Conservation (phyloP, 2,888 invertebrate species). For the Drosophila monieri region DNA sequence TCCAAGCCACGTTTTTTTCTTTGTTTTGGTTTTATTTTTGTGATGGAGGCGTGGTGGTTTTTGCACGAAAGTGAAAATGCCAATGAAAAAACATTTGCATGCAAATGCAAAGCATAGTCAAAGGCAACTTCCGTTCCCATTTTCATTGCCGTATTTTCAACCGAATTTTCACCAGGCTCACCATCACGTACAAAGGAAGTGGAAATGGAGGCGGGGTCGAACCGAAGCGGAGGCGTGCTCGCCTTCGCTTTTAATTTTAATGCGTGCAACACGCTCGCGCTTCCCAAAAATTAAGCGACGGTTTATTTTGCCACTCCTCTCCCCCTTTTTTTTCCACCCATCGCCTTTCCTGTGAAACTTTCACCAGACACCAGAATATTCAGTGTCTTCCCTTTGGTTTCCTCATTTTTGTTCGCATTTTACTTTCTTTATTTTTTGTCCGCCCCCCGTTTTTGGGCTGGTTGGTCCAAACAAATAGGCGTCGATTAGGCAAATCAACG, state of each 20-base stretch:
- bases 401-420: neutral
- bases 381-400: constrained; percentile 11
- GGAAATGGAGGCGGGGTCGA: constrained; percentile 5
- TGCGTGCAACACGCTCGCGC: constrained; percentile 75
- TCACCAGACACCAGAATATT: constrained; percentile 37
- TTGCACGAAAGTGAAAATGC: constrained; percentile 36
- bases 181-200: constrained; percentile 39
- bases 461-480: constrained; percentile 75
- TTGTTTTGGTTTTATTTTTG: neutral
- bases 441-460: constrained; percentile 16
- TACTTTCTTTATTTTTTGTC: constrained; percentile 1
- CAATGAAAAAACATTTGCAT: constrained; percentile 66
- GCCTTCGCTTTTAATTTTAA: constrained; percentile 75
- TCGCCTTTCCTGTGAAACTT: constrained; percentile 22
- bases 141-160: constrained; percentile 6
- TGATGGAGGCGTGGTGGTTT: constrained; percentile 5
- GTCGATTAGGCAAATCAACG: constrained; percentile 81
- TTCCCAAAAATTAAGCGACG: constrained; percentile 72
- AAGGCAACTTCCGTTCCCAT: constrained; percentile 27
- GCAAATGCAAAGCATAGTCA: constrained; percentile 71
- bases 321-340: neutral
- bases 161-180: constrained; percentile 18
- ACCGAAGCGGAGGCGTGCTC: constrained; percentile 19
- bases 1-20: neutral
- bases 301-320: constrained; percentile 66